phyloP scores from a whole-genome alignment of 2,113 vertebrate genomes.

The Corydoras sp. region DNA sequence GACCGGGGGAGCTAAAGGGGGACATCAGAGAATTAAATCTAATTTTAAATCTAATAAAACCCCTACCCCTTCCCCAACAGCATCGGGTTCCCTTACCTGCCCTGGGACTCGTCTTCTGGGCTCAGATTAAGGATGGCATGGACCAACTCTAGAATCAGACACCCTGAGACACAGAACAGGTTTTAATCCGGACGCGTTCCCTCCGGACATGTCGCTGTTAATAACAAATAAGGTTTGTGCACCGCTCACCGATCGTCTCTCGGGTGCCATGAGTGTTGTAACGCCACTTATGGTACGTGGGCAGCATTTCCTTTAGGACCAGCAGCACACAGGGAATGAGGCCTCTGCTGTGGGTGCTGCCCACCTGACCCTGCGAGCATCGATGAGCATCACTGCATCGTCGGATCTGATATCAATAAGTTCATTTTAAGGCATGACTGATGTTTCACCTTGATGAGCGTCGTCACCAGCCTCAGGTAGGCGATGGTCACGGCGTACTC shows the following conservation, averaged over 20 bases:
- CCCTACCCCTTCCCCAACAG: not conserved
- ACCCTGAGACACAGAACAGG: conserved; percentile 64
- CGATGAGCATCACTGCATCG: not conserved
- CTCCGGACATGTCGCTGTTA: not conserved
- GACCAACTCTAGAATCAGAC: conserved; percentile 88
- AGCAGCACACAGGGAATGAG: conserved; percentile 91
- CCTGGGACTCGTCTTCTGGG: conserved; percentile 79
- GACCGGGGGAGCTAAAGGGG: conserved; percentile 71
- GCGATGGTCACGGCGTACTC: conserved; percentile 89
- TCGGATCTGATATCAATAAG: not conserved
- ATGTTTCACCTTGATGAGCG: conserved; percentile 81
- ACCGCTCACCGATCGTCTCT: conserved; percentile 81
- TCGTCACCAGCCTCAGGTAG: conserved; percentile 86
- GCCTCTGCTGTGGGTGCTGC: conserved; percentile 90
- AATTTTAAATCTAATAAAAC: not conserved
- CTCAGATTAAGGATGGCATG: conserved; percentile 92
- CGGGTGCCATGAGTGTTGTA: conserved; percentile 87
- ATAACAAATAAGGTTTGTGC: not conserved
- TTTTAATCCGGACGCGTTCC: not conserved
- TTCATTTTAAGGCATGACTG: not conserved
- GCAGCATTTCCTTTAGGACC: conserved; percentile 95
- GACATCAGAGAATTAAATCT: not conserved
- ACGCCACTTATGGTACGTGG: conserved; percentile 95
- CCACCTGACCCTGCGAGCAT: conserved; percentile 83
- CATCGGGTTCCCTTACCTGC: conserved; percentile 66